Evolutionary conservation across 2,888 invertebrate species (phyloP).

Genomic region (Hymenopus coronatus): DNA sequence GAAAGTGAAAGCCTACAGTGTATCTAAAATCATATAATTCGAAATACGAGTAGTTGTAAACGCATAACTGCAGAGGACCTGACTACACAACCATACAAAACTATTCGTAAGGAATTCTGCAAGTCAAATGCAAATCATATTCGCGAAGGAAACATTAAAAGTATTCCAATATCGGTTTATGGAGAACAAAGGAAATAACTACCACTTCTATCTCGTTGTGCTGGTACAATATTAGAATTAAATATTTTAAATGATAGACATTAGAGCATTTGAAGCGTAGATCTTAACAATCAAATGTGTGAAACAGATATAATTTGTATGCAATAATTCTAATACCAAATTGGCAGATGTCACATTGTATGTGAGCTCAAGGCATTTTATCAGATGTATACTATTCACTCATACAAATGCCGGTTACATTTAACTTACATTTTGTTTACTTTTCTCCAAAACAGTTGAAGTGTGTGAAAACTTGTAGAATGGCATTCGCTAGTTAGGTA

Average conservation of each 20-base stretch:
- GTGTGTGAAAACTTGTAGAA: neutral
- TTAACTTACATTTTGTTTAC: neutral
- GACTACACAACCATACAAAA: neutral
- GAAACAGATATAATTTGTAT: neutral
- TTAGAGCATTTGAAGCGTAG: neutral
- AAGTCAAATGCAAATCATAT: neutral
- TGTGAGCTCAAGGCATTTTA: neutral
- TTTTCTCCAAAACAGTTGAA: neutral
- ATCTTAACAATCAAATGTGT: neutral
- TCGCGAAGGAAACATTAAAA: neutral
- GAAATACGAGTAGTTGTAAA: neutral
- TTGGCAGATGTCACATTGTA: neutral
- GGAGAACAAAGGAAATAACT: neutral
- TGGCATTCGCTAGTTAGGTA: neutral
- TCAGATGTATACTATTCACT: neutral
- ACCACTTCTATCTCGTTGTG: neutral
- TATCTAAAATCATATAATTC: neutral
- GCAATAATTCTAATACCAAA: neutral
- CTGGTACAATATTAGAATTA: neutral
- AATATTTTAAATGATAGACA: neutral
- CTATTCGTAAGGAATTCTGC: neutral
- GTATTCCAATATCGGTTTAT: neutral
- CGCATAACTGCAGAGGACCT: too few species aligned
- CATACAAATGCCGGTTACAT: neutral
- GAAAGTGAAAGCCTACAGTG: neutral